These are phyloP conservation scores for Steinernema carpocapsae DNA, from an alignment of 2,888 invertebrate genomes.

Conservation along the genomic window DNA sequence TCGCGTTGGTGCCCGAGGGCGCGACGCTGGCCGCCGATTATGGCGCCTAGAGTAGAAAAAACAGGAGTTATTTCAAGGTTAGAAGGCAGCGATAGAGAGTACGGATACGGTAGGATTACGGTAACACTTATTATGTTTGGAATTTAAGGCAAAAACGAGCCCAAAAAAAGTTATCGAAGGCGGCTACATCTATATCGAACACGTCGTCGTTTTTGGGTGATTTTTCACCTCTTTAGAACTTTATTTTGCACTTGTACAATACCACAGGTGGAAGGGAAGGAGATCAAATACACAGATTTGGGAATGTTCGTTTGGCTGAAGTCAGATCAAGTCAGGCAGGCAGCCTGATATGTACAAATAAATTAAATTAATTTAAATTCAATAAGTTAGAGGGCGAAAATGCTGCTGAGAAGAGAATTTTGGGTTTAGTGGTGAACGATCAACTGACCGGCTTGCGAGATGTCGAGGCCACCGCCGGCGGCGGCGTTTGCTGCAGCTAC, in stretches of 20 bases:
- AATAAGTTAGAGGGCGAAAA: slow-evolving; percentile 6
- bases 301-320: background rate
- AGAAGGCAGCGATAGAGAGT: background rate
- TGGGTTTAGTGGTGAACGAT: slow-evolving; percentile 3
- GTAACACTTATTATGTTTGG: too few species aligned
- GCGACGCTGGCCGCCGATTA: slow-evolving; percentile 64
- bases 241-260: slow-evolving; percentile 14
- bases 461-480: slow-evolving; percentile 12
- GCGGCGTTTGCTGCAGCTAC: slow-evolving; percentile 14
- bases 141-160: too few species aligned
- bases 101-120: slow-evolving; percentile 1
- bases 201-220: too few species aligned
- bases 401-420: background rate
- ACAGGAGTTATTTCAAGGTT: too few species aligned
- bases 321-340: too few species aligned
- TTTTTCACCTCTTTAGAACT: too few species aligned
- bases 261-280: background rate
- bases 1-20: slow-evolving; percentile 63
- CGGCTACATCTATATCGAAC: too few species aligned
- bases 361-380: too few species aligned
- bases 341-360: slow-evolving; percentile 2
- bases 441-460: slow-evolving; percentile 28
- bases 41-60: slow-evolving; percentile 59
- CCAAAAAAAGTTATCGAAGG: too few species aligned
- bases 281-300: slow-evolving; percentile 19